Evolutionary conservation across 2,797 vertebrate species (phyloP).

Genomic region (Phoxinus dragarum): DNA sequence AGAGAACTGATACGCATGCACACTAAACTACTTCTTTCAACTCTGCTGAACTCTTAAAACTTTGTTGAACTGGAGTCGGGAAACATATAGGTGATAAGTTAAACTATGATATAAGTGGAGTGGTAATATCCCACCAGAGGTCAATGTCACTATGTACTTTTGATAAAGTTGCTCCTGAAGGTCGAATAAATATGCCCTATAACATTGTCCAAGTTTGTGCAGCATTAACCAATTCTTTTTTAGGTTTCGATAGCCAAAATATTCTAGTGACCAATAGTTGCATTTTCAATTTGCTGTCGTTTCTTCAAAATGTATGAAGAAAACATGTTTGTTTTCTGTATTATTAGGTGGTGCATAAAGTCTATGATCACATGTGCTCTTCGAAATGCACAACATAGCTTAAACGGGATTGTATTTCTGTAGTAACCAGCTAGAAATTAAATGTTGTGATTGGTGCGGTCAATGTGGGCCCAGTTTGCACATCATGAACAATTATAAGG

Average conservation of each 20-base stretch:
- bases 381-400: background rate
- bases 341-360: background rate
- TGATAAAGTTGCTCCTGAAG: background rate
- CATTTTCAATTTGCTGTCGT: background rate
- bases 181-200: background rate
- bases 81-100: constrained; percentile 4
- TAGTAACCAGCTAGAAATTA: background rate
- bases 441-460: background rate
- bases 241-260: background rate
- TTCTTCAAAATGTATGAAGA: background rate
- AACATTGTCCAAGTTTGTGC: background rate
- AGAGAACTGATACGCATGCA: constrained; percentile 17
- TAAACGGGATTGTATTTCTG: background rate
- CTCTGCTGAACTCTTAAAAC: constrained; percentile 23
- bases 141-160: background rate
- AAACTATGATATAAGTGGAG: background rate
- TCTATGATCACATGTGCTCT: background rate
- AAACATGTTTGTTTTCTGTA: background rate
- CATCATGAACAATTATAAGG: background rate
- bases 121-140: background rate
- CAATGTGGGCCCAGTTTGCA: background rate
- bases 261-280: background rate
- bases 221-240: background rate
- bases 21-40: background rate
- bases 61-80: background rate